Conservation (phyloP, 23 tunicate species). For the Styela plicata region DNA sequence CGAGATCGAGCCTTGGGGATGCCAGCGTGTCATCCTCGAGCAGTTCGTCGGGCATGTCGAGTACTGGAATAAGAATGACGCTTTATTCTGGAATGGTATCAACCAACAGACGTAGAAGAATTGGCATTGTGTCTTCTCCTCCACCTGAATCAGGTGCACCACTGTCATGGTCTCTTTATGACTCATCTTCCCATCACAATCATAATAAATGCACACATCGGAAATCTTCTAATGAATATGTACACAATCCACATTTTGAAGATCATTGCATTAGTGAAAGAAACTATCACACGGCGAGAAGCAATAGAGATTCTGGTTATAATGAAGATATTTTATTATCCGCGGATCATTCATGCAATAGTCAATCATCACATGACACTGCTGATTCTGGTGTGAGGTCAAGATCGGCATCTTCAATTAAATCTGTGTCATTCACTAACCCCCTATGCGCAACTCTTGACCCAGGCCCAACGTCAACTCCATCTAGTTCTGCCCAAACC, state of each 20-base stretch:
- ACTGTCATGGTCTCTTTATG: neutral
- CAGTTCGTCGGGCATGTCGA: slow-evolving; percentile 13
- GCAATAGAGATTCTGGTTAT: slow-evolving; percentile 27
- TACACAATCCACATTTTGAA: neutral
- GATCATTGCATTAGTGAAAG: neutral
- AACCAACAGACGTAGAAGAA: neutral
- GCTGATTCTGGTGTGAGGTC: neutral
- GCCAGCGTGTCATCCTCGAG: slow-evolving; percentile 15
- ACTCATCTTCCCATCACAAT: neutral
- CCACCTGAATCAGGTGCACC: neutral
- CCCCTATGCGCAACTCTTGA: neutral
- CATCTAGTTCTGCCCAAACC: neutral
- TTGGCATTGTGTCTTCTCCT: neutral
- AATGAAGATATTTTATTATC: slow-evolving; percentile 11
- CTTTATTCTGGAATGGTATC: slow-evolving; percentile 2
- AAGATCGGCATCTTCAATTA: neutral
- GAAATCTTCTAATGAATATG: neutral
- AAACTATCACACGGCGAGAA: neutral
- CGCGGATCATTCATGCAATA: neutral
- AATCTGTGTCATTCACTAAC: neutral
- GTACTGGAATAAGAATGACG: slow-evolving; percentile 16
- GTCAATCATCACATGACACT: neutral
- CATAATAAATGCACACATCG: neutral
- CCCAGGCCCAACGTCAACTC: neutral
- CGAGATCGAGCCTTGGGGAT: neutral